These are phyloP conservation scores for Rallus crepitans DNA, from an alignment of 2,797 vertebrate species.

Conservation along the genomic window DNA sequence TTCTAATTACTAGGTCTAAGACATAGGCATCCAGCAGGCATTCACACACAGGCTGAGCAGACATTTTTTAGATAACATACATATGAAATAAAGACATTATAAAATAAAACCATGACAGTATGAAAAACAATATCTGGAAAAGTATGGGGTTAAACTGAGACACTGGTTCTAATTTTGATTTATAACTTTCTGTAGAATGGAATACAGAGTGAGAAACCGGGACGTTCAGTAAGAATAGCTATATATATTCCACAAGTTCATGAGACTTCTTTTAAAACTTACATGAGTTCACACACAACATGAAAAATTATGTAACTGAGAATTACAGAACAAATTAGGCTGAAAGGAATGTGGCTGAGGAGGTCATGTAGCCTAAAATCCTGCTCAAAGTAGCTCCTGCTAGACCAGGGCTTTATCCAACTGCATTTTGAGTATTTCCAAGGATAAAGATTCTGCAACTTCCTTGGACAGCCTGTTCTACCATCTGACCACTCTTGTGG, in stretches of 20 bases:
- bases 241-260: neutral
- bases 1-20: neutral
- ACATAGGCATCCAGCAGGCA: neutral
- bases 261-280: neutral
- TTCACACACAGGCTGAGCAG: neutral
- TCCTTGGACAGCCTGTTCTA: neutral
- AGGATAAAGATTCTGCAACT: neutral
- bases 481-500: neutral
- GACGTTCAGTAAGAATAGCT: neutral
- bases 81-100: neutral
- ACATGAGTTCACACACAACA: neutral
- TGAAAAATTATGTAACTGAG: neutral
- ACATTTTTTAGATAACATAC: neutral
- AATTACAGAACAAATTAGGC: neutral
- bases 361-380: neutral
- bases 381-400: neutral
- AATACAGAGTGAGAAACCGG: neutral
- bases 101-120: neutral
- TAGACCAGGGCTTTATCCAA: neutral
- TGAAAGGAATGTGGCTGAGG: conserved; percentile 3
- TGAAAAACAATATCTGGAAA: neutral
- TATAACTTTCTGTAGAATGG: neutral
- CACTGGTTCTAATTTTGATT: neutral
- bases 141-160: neutral
- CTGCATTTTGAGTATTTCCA: neutral